Base-by-base conservation (phyloP, 1,140 invertebrate genomes). In the Portunus trituberculatus region DNA sequence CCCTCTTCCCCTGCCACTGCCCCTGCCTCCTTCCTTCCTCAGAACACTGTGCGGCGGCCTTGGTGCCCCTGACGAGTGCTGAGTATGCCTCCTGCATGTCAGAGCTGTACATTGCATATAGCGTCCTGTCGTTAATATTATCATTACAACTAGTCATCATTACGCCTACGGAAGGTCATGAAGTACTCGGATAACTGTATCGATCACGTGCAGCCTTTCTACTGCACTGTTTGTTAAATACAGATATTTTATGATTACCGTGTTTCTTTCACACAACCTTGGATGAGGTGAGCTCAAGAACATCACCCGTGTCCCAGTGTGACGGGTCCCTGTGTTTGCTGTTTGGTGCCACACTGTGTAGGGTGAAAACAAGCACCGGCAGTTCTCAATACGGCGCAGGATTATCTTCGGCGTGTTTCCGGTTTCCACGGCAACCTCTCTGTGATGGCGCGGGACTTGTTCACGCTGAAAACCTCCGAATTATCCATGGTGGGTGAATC, bases 61-160 rank as follows among this genome's bases (percentile, higher is more conserved):
- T 20, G 3, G 67, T 76, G 67, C 67, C 67, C 67, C 67, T 76
- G 67, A n/a, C n/a, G 6, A 76, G 67, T 76, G 67, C 67, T 76
- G 82, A 87, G 83, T 84, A 93, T 52, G 92, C 92, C 83, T 93
- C 48, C 48, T 93, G 92, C 92, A 86, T 93, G 45, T 93, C 82
- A 87, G 83, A 93, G 92, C 92, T 93, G 92, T 93, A 93, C 52
- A 93, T 93, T 93, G 92, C 92, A 93, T 93, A 76, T 93, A 93
- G 45, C 83, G 48, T 93, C 84, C 92, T 93, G 83, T 93, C 92
- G 83, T 93, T 93, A 93, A 87, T 93, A 93, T 93, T 93, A 93
- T 93, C 83, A 93, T 93, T 93, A 93, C 86, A 52, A 93, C 92
- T 93, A 93, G 92, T 93, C 92, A 93, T 93, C 92, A 93, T 93